phyloP scores from a whole-genome alignment of 2,888 invertebrate genomes.

The Eristalis arbustorum region DNA sequence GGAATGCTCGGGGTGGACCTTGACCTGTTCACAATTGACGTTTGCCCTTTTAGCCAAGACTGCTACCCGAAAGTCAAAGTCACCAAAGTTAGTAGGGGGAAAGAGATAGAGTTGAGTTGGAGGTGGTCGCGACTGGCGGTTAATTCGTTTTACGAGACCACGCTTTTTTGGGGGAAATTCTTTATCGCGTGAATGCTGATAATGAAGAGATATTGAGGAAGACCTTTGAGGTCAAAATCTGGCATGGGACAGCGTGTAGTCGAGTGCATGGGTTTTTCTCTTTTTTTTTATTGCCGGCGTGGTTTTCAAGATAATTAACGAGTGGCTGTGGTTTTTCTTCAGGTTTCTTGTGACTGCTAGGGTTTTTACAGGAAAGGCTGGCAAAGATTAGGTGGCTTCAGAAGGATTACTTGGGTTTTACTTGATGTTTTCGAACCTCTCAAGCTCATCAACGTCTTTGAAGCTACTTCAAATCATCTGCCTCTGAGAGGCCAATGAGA shows the following conservation, averaged over 20 bases:
- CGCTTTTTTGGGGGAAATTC: neutral
- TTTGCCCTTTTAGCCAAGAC: conserved; percentile 4
- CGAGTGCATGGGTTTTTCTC: neutral
- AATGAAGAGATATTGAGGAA: neutral
- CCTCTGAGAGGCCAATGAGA: too few species aligned
- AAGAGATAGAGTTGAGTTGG: neutral
- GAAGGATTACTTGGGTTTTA: too few species aligned
- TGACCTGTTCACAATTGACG: conserved; percentile 17
- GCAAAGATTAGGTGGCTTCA: too few species aligned
- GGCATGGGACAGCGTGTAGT: neutral
- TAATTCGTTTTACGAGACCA: neutral
- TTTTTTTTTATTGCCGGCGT: neutral
- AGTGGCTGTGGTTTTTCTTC: too few species aligned
- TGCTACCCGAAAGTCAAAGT: neutral
- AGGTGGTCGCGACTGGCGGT: neutral
- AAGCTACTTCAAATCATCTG: too few species aligned
- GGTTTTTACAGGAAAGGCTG: too few species aligned
- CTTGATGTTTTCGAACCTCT: too few species aligned
- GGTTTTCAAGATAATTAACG: too few species aligned
- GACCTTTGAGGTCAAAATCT: neutral
- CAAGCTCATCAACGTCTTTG: too few species aligned
- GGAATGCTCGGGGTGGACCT: neutral
- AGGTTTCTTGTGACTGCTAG: too few species aligned
- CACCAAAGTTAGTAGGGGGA: neutral
- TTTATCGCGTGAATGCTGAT: neutral